Percentiles rank a stretch among this genome's conserved stretches.
Conservation (phyloP, 2,888 invertebrate genomes). For the Auanema sp. region DNA sequence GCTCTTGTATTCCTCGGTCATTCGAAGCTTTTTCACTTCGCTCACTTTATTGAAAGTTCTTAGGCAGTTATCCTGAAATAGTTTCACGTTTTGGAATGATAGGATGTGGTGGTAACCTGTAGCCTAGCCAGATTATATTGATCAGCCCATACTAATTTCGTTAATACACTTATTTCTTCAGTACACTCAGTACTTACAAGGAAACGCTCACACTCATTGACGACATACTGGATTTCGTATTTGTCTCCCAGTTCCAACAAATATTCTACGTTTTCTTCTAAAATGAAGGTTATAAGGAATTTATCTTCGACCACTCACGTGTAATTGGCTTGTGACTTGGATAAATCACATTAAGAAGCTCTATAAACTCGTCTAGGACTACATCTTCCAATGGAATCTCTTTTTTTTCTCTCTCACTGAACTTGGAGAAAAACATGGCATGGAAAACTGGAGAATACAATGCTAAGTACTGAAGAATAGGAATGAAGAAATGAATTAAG, state of each 20-base stretch:
- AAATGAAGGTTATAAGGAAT: slow-evolving; percentile 18
- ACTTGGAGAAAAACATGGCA: slow-evolving; percentile 58
- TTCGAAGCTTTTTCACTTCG: slow-evolving; percentile 48
- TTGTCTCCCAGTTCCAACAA: slow-evolving; percentile 66
- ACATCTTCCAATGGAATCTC: slow-evolving; percentile 56
- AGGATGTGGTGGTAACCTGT: slow-evolving; percentile 37
- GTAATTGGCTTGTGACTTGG: slow-evolving; percentile 65
- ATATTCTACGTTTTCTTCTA: slow-evolving; percentile 65
- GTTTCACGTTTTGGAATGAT: neutral
- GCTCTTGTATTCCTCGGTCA: slow-evolving; percentile 57
- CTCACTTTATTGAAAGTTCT: slow-evolving; percentile 47
- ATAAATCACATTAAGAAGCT: slow-evolving; percentile 66
- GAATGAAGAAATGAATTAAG: neutral
- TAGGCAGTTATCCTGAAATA: slow-evolving; percentile 52
- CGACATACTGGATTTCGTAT: slow-evolving; percentile 65
- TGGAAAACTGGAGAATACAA: slow-evolving; percentile 62
- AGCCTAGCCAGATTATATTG: slow-evolving; percentile 57
- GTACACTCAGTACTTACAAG: slow-evolving; percentile 58
- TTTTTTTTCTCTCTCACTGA: slow-evolving; percentile 52
- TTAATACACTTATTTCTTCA: slow-evolving; percentile 61
- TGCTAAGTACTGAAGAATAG: slow-evolving; percentile 52
- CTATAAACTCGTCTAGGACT: slow-evolving; percentile 62
- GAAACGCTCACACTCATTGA: slow-evolving; percentile 65
- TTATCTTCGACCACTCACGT: slow-evolving; percentile 5
- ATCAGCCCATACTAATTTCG: slow-evolving; percentile 61